These are phyloP conservation scores for Philaenus spumarius DNA, from an alignment of 1,140 invertebrate species.

Conservation along the genomic window DNA sequence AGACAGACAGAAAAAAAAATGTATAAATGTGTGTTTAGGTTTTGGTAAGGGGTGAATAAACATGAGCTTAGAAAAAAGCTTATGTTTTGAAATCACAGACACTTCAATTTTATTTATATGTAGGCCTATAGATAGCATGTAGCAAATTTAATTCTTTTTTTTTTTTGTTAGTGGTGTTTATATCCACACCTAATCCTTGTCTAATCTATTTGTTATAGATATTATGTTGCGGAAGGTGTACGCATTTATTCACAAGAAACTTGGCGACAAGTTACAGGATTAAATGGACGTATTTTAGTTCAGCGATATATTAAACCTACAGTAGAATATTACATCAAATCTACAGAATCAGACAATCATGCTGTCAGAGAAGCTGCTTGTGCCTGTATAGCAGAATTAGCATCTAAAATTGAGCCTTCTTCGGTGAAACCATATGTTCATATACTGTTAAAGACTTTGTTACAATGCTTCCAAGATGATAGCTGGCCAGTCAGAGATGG, in stretches of 20 bases:
- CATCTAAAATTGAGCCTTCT: constrained; percentile 42
- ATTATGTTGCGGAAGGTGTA: constrained; percentile 52
- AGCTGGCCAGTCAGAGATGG: constrained; percentile 54
- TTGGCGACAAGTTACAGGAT: constrained; percentile 45
- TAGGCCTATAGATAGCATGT: too few species aligned
- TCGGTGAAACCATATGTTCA: constrained; percentile 41
- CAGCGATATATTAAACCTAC: constrained; percentile 43
- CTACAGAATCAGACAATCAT: constrained; percentile 49
- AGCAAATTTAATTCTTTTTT: too few species aligned
- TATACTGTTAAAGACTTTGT: constrained; percentile 41
- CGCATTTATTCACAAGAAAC: constrained; percentile 51
- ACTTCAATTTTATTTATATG: too few species aligned
- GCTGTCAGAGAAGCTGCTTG: constrained; percentile 53
- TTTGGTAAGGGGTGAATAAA: too few species aligned
- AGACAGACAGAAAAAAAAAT: too few species aligned
- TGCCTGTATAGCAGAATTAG: constrained; percentile 51
- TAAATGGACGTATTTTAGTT: constrained; percentile 44
- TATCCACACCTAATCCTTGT: too few species aligned
- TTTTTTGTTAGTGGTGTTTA: too few species aligned
- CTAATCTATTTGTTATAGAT: constrained; percentile 37
- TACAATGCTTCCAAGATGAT: constrained; percentile 49
- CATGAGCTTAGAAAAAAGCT: too few species aligned
- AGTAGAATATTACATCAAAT: constrained; percentile 46
- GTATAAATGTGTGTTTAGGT: too few species aligned
- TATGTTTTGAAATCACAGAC: too few species aligned